Evolutionary conservation across 2,113 vertebrate species (phyloP), one percentile per base, ranked within the genome.

Genomic region (Megatriorchis doriae): DNA sequence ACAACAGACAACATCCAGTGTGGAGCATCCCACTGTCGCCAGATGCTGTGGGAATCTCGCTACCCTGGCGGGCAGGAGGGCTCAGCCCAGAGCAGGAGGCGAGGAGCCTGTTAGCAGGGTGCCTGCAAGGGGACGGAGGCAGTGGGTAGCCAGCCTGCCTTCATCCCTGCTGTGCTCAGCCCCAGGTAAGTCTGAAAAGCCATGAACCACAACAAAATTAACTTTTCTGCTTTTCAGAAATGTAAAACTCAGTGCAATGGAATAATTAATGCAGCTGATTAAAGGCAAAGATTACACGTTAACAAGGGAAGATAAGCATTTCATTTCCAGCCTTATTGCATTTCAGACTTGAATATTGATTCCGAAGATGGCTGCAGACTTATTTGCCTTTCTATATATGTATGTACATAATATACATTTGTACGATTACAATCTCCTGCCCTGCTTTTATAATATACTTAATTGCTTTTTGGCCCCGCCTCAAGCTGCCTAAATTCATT

Each of bases 391-490:
- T 53, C 63, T 81, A 3, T 78, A 11, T 85, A 92, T 85, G 74
- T 85, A 93, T 61, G 61, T 86, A 79, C 2, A 16, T 79, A 79
- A 85, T 40, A 93, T 85, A 96, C 86, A 90, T 87, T 53, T 77
- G 86, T 92, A 94, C 1, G 59, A 97, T 96, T 93, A 79, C 85
- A 59, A 81, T 96, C 95, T 96, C 62, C 53, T 94, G 52, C 93
- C 23, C 56, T 56, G 74, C 78, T 95, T 92, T 96, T 96, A 95
- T 66, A 84, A 86, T 62, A 67, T 6, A 45, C 23, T 82, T 91
- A 50, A 21, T 63, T 95, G 79, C 27, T 85, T 89, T 88, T 45
- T 88, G 86, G 78, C 59, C 68, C 93, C 75, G 80, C 93, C 94
- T 86, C 93, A 92, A 93, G 70, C 88, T 71, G 73, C 48, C 71